phyloP scores from a whole-genome alignment of 2,113 vertebrate genomes.

The Varanus salvator region DNA sequence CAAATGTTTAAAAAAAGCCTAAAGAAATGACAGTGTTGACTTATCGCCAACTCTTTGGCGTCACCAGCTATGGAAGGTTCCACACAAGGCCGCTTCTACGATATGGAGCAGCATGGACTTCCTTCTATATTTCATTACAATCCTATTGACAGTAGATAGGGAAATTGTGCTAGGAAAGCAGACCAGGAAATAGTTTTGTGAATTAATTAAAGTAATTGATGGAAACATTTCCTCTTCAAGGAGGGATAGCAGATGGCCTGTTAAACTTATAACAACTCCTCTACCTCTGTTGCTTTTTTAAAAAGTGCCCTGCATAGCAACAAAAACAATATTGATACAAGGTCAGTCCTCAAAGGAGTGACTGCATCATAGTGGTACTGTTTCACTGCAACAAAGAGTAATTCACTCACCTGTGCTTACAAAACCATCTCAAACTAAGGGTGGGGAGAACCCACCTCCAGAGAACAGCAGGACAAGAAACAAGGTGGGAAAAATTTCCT shows the following conservation, averaged over 20 bases:
- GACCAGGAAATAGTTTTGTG: slow-evolving; percentile 88
- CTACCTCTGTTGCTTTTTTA: slow-evolving; percentile 48
- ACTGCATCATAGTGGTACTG: neutral
- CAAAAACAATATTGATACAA: slow-evolving; percentile 76
- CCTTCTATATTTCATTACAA: slow-evolving; percentile 83
- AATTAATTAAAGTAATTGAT: slow-evolving; percentile 83
- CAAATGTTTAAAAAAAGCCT: slow-evolving; percentile 33
- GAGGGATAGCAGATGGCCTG: slow-evolving; percentile 77
- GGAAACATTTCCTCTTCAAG: slow-evolving; percentile 74
- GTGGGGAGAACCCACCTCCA: neutral
- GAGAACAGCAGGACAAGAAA: neutral
- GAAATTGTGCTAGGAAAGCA: slow-evolving; percentile 64
- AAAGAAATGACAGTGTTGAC: slow-evolving; percentile 17
- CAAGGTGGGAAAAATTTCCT: neutral
- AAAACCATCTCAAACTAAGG: neutral
- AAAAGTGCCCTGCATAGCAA: slow-evolving; percentile 56
- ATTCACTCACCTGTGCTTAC: slow-evolving; percentile 31
- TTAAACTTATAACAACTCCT: slow-evolving; percentile 64
- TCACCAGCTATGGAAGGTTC: slow-evolving; percentile 67
- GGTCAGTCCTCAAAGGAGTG: slow-evolving; percentile 51
- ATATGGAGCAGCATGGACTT: slow-evolving; percentile 50
- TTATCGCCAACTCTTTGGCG: slow-evolving; percentile 66
- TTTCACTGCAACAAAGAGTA: slow-evolving; percentile 10
- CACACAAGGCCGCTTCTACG: slow-evolving; percentile 47
- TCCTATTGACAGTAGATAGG: slow-evolving; percentile 92